These are phyloP conservation scores for Pogonocherus hispidulus DNA, from an alignment of 2,888 invertebrate genomes.

Conservation along the genomic window DNA sequence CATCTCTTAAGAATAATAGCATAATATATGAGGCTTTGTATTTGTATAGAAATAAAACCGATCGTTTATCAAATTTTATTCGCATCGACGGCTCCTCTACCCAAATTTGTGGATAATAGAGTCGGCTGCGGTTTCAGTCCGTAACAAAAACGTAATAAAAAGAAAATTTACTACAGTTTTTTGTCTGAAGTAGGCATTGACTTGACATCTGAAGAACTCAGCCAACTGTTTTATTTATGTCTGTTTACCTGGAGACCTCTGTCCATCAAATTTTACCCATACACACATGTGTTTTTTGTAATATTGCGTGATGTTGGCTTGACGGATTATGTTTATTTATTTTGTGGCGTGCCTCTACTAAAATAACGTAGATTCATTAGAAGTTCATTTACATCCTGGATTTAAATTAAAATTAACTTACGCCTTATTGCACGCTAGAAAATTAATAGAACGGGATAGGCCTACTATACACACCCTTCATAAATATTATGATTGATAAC, in stretches of 20 bases:
- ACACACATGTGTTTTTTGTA: constrained; percentile 31
- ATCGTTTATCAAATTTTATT: constrained; percentile 65
- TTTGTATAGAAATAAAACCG: constrained; percentile 45
- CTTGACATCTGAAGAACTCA: constrained; percentile 57
- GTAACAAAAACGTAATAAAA: constrained; percentile 63
- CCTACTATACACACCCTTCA: constrained; percentile 23
- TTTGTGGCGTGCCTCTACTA: constrained; percentile 25
- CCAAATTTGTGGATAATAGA: constrained; percentile 66
- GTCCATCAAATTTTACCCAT: constrained; percentile 33
- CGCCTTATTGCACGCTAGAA: constrained; percentile 12
- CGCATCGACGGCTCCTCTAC: constrained; percentile 61
- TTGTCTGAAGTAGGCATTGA: constrained; percentile 62
- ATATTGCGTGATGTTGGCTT: constrained; percentile 32
- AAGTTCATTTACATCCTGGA: constrained; percentile 27
- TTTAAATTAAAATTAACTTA: constrained; percentile 24
- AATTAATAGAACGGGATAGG: constrained; percentile 11
- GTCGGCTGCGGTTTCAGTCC: constrained; percentile 58
- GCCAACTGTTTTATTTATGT: constrained; percentile 38
- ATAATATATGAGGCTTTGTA: neutral
- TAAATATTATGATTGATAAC: constrained; percentile 21
- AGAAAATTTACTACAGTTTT: constrained; percentile 65
- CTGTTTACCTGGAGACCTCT: constrained; percentile 38
- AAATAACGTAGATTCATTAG: constrained; percentile 28
- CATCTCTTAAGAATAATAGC: neutral
- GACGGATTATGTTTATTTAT: constrained; percentile 34